Conservation (phyloP, 2,888 invertebrate genomes). For the Drosophila siamana region DNA sequence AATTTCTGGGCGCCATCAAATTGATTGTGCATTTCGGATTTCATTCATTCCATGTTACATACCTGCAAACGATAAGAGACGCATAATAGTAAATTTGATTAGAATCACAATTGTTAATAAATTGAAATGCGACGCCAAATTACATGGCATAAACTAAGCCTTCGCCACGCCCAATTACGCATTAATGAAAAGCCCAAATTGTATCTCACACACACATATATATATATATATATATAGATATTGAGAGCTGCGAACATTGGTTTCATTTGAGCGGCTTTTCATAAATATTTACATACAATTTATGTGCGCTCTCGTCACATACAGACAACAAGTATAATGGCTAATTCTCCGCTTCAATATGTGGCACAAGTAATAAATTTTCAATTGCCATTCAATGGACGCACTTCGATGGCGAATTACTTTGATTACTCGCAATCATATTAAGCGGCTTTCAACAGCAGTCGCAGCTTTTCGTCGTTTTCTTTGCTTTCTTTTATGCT, state of each 20-base stretch:
- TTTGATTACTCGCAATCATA: slow-evolving; percentile 3
- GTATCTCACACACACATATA: background rate
- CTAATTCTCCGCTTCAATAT: background rate
- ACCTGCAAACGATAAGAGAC: slow-evolving; percentile 63
- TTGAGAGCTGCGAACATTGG: background rate
- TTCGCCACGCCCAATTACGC: slow-evolving; percentile 4
- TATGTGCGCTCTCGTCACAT: too few species aligned
- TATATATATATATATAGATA: too few species aligned
- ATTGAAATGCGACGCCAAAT: slow-evolving; percentile 10
- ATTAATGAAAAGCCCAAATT: slow-evolving; percentile 10
- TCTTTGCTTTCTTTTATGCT: background rate
- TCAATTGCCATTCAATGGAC: slow-evolving; percentile 12
- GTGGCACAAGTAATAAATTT: slow-evolving; percentile 21
- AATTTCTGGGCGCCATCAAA: slow-evolving; percentile 46
- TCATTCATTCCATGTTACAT: slow-evolving; percentile 50
- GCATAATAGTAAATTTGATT: slow-evolving; percentile 47
- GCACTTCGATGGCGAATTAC: slow-evolving; percentile 5
- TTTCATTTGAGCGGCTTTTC: background rate
- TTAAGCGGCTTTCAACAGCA: slow-evolving; percentile 3
- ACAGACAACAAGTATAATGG: too few species aligned
- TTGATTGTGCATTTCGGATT: slow-evolving; percentile 45
- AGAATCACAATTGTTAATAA: slow-evolving; percentile 46
- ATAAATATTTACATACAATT: slow-evolving; percentile 25
- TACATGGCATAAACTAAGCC: background rate
- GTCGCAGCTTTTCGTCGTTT: background rate